Percentiles rank a stretch among this genome's conserved stretches.
These are phyloP conservation scores for Scaptomyza graminum DNA, from an alignment of 1,140 invertebrate genomes.

Conservation along the genomic window DNA sequence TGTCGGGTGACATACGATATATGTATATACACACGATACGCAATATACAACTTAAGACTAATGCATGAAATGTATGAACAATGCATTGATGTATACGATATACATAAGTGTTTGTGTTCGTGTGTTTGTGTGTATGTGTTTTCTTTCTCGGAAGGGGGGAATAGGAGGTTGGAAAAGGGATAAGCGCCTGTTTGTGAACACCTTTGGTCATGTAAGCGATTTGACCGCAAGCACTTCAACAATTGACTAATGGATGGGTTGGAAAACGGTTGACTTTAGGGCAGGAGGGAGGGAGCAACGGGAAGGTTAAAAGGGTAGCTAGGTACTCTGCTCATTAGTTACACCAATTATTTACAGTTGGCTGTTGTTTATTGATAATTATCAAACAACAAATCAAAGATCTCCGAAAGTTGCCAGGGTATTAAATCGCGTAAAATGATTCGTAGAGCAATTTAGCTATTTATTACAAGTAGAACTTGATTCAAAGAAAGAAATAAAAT, in stretches of 20 bases:
- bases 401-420: slow-evolving; percentile 10
- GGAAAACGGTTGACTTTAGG: too few species aligned
- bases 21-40: slow-evolving; percentile 27
- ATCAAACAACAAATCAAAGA: slow-evolving; percentile 31
- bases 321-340: slow-evolving; percentile 16
- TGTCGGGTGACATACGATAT: slow-evolving; percentile 31
- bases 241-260: neutral
- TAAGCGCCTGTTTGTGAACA: slow-evolving; percentile 32
- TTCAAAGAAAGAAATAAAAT: too few species aligned
- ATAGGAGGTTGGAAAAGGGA: neutral
- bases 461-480: neutral
- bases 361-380: slow-evolving; percentile 21
- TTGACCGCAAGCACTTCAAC: slow-evolving; percentile 32
- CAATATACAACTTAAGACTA: slow-evolving; percentile 67
- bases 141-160: slow-evolving; percentile 1
- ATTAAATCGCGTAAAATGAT: neutral
- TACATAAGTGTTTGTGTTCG: too few species aligned
- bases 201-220: slow-evolving; percentile 34
- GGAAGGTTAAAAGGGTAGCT: neutral
- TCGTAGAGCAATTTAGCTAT: neutral
- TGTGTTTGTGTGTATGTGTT: neutral
- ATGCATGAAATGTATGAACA: slow-evolving; percentile 80
- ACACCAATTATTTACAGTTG: slow-evolving; percentile 32
- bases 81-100: slow-evolving; percentile 64
- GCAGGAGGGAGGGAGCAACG: neutral